Conservation (phyloP, 2,113 vertebrate genomes). For the Pantherophis guttatus region DNA sequence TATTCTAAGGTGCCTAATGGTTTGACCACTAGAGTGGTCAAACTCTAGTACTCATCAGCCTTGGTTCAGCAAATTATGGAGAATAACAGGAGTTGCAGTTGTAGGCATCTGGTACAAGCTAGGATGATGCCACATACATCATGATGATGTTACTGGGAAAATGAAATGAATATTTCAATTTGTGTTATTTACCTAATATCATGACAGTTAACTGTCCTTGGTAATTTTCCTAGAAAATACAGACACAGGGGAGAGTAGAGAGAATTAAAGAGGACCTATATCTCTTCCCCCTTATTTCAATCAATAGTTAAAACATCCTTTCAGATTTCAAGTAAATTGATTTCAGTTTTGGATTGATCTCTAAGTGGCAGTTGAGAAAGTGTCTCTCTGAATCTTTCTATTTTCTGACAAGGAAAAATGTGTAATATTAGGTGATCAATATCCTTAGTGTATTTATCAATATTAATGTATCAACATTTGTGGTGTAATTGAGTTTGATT, state of each 20-base stretch:
- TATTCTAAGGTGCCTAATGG: background rate
- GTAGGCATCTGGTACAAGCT: background rate
- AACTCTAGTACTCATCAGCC: background rate
- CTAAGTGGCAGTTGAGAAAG: background rate
- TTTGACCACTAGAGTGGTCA: background rate
- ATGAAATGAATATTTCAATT: background rate
- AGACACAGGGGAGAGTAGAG: background rate
- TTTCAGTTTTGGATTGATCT: background rate
- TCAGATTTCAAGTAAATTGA: background rate
- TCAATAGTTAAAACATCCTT: background rate
- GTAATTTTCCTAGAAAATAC: background rate
- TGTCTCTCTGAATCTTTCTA: background rate
- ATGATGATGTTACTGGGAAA: background rate
- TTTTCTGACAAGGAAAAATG: constrained; percentile 19
- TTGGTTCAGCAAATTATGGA: background rate
- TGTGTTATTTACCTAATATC: background rate
- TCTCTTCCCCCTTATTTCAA: background rate
- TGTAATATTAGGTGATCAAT: constrained; percentile 4
- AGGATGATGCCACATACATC: background rate
- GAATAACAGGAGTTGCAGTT: background rate
- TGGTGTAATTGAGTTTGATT: constrained; percentile 28
- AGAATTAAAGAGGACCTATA: background rate
- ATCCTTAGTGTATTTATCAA: constrained; percentile 5
- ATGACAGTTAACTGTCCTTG: background rate
- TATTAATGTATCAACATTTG: background rate